Conservation (phyloP, 2,797 vertebrate genomes). For the Glyptemys insculpta region DNA sequence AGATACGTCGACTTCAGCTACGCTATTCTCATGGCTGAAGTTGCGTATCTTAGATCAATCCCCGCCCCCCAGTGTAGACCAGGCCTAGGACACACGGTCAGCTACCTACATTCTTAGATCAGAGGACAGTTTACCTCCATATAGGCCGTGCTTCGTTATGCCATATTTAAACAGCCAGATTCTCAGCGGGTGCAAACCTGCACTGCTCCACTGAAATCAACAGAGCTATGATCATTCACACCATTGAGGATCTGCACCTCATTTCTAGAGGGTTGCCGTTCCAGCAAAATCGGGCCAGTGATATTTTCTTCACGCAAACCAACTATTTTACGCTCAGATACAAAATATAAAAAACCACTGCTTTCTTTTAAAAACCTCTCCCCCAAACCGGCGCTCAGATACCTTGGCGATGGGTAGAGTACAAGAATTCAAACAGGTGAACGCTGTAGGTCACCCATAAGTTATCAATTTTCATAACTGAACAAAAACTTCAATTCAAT, state of each 20-base stretch:
- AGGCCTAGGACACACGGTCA: background rate
- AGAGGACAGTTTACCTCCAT: constrained; percentile 45
- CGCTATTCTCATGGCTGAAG: too few species aligned
- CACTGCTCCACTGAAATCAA: constrained; percentile 37
- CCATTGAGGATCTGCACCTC: constrained; percentile 32
- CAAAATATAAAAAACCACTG: background rate
- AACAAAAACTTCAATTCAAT: constrained; percentile 15
- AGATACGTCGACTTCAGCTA: too few species aligned
- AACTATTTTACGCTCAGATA: constrained; percentile 7
- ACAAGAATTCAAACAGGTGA: background rate
- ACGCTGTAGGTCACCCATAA: constrained; percentile 10
- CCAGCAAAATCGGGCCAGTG: background rate
- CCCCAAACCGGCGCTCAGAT: background rate
- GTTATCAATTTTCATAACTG: constrained; percentile 32
- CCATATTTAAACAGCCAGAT: too few species aligned
- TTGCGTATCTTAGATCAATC: too few species aligned
- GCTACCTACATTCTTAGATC: constrained; percentile 26
- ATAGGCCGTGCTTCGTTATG: background rate
- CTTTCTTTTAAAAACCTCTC: background rate
- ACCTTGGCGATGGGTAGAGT: too few species aligned
- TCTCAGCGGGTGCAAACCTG: too few species aligned
- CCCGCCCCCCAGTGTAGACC: too few species aligned
- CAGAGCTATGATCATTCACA: background rate
- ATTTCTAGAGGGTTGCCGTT: constrained; percentile 6
- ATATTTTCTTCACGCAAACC: constrained; percentile 51